These are phyloP conservation scores for Zaprionus nigranus DNA, from an alignment of 1,140 invertebrate species.

Conservation along the genomic window DNA sequence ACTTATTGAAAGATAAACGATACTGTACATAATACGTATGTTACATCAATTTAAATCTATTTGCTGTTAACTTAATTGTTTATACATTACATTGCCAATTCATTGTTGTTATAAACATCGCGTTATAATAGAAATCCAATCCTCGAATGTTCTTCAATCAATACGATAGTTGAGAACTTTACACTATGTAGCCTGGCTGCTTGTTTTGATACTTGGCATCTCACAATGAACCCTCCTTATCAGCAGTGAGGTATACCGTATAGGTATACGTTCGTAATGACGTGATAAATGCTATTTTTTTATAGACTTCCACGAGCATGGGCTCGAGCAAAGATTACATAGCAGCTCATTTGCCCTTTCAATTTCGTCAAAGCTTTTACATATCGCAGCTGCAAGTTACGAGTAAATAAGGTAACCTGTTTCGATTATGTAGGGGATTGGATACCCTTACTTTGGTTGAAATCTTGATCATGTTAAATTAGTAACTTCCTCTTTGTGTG, in stretches of 20 bases:
- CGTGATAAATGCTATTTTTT: conserved; percentile 27
- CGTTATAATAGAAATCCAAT: neutral
- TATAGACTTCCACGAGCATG: conserved; percentile 13
- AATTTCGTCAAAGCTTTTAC: conserved; percentile 37
- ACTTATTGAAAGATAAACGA: neutral
- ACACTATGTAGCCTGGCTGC: neutral
- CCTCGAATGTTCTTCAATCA: conserved; percentile 1
- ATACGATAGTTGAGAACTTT: neutral
- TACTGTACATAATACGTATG: neutral
- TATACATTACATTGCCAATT: neutral
- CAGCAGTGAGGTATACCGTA: conserved; percentile 4
- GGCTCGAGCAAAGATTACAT: conserved; percentile 15
- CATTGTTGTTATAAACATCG: neutral
- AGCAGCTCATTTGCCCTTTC: conserved; percentile 9
- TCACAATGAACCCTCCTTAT: conserved; percentile 39
- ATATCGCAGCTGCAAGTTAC: conserved; percentile 3
- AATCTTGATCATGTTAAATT: neutral
- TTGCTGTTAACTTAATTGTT: neutral
- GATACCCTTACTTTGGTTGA: neutral
- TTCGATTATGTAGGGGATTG: neutral
- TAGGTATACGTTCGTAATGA: conserved; percentile 3
- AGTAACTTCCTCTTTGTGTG: neutral
- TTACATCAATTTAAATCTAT: no score
- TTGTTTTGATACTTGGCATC: conserved; percentile 23
- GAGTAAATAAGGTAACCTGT: neutral